Percentiles rank a stretch among this genome's conserved stretches.
Conservation (phyloP, 2,888 invertebrate genomes). For the Troglohyphantes excavatus region DNA sequence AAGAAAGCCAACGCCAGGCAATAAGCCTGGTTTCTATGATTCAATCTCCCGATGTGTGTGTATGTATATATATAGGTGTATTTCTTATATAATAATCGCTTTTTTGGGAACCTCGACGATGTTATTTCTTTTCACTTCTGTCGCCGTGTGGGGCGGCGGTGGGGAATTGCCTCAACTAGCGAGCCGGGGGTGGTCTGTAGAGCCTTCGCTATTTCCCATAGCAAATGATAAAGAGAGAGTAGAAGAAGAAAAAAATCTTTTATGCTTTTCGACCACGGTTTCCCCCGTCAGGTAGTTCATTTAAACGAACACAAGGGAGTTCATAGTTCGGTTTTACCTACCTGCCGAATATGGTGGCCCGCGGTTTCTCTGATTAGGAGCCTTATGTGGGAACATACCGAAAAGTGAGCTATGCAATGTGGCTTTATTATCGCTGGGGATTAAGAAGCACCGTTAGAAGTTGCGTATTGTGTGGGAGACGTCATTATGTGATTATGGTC, state of each 20-base stretch:
- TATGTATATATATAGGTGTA: constrained; percentile 46
- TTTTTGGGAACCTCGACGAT: constrained; percentile 21
- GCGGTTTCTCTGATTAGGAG: constrained; percentile 54
- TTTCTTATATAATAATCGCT: constrained; percentile 62
- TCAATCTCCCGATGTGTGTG: constrained; percentile 6
- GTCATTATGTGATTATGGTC: constrained; percentile 47
- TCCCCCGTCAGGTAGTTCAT: constrained; percentile 60
- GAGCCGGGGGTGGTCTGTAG: constrained; percentile 57
- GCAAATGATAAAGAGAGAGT: too few relatives aligned
- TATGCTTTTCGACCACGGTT: not conserved
- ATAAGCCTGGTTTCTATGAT: constrained; percentile 67
- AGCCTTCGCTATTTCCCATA: constrained; percentile 47
- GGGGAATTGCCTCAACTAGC: constrained; percentile 66
- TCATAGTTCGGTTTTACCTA: constrained; percentile 57
- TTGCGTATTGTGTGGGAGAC: constrained; percentile 36
- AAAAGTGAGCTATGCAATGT: constrained; percentile 62
- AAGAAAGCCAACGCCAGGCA: constrained; percentile 7
- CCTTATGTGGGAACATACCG: constrained; percentile 39
- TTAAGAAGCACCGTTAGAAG: constrained; percentile 43
- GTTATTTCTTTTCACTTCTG: constrained; percentile 23
- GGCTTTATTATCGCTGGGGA: constrained; percentile 47
- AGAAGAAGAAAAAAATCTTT: constrained; percentile 48
- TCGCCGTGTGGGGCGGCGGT: not conserved
- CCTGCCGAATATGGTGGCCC: constrained; percentile 41
- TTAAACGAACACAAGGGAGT: constrained; percentile 45